These are phyloP conservation scores for Ferrisia virgata DNA, from an alignment of 2,888 invertebrate genomes.

Conservation along the genomic window DNA sequence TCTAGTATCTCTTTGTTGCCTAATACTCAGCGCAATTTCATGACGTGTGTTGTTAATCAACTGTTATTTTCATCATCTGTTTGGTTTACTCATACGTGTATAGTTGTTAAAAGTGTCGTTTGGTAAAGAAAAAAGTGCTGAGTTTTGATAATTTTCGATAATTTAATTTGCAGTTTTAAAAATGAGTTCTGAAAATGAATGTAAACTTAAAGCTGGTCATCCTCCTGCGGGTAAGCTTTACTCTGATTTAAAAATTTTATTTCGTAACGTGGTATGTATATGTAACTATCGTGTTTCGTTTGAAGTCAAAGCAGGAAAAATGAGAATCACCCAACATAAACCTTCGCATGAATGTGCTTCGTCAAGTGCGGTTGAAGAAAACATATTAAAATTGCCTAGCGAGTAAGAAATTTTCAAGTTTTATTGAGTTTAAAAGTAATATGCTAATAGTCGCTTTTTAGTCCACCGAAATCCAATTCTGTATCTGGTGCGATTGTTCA, in stretches of 20 bases:
- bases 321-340: constrained; percentile 88
- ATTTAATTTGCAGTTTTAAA: neutral
- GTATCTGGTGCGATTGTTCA: constrained; percentile 77
- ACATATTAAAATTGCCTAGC: constrained; percentile 64
- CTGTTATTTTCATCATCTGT: neutral
- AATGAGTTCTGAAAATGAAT: constrained; percentile 33
- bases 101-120: neutral
- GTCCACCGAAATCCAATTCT: constrained; percentile 69
- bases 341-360: constrained; percentile 23
- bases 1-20: neutral
- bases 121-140: neutral
- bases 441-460: constrained; percentile 52
- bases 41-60: neutral
- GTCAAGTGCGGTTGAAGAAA: constrained; percentile 54
- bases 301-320: constrained; percentile 85
- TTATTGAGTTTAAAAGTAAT: neutral
- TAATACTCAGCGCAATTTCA: neutral
- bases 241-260: neutral
- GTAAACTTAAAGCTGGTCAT: constrained; percentile 73
- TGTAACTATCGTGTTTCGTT: neutral
- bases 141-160: neutral
- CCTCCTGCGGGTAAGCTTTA: constrained; percentile 74
- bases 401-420: neutral
- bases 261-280: neutral
- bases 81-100: neutral